Base-by-base conservation (phyloP, 2,888 invertebrate species). In the Catocala sponsa region DNA sequence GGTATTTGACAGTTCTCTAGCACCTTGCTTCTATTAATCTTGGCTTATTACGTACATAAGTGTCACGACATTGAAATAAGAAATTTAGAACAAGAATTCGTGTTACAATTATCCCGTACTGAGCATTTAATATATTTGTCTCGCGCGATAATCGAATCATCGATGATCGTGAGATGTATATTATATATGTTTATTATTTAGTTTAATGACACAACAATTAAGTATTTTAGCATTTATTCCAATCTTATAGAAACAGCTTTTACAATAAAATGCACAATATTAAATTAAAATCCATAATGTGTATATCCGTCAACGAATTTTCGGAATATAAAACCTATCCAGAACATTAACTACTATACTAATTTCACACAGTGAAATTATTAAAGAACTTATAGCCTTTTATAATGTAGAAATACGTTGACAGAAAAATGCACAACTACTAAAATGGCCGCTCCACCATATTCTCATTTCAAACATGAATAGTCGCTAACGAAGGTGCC, bases 291-390 rank as follows among this genome's bases (percentile, higher is more conserved):
- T 69, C 50, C 10, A 61, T 43, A 48, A 59, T 61, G 55, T 32
- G 6, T 33, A 59, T 13, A 42, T 47, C 32, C 43, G 42, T 57
- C 59, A 66, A 55, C 25, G 15, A 49, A 56, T 41, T 50, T 58
- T 61, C 12, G 12, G 44, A 9, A 35, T 46, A 42, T 42, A 10
- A 51, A 55, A 50, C 51, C 49, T 59, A 43, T 11, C 52, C 52
- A 11, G 9, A 10, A 57, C 55, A 38, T 12, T 57, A 46, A 54
- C 51, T 44, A 53, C 48, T 12, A 15, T 57, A 51, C 49, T 56
- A 56, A 63, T 59, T 76, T 59, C 68, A 73, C 70, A 73, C 55
- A 60, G 67, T 73, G 65, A 70, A 74, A 73, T 63, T 49, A 55
- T 61, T 43, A 33, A 41, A 52, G 38, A 15, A 41, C 47, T 46